These are phyloP conservation scores for Arnoldichthys spilopterus DNA, from an alignment of 2,797 vertebrate species.

Conservation along the genomic window DNA sequence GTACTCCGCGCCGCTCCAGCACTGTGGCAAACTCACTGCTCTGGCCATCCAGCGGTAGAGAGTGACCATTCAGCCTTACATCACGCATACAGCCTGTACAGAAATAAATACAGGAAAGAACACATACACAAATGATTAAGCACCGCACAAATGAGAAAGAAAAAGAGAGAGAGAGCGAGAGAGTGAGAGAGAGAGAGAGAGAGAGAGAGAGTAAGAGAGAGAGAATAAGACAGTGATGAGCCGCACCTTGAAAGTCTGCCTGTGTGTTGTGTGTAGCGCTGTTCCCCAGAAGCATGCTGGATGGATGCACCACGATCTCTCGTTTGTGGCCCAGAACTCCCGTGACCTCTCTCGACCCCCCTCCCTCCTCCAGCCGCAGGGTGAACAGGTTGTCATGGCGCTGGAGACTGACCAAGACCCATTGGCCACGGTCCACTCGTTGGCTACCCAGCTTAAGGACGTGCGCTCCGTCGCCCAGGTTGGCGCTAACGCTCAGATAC, in stretches of 20 bases:
- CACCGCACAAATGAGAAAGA: background rate
- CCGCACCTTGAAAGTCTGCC: conserved; percentile 83
- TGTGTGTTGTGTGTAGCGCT: conserved; percentile 63
- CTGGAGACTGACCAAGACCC: conserved; percentile 81
- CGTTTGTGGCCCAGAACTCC: conserved; percentile 72
- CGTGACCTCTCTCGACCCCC: conserved; percentile 81
- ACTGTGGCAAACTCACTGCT: conserved; percentile 73
- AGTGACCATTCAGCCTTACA: conserved; percentile 79
- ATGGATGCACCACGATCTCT: conserved; percentile 78
- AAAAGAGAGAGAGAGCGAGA: background rate
- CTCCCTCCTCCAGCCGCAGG: conserved; percentile 82
- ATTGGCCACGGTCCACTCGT: conserved; percentile 84
- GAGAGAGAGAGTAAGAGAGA: background rate
- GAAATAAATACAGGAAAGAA: too few relatives aligned
- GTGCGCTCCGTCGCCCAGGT: conserved; percentile 78
- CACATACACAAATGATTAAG: too few relatives aligned
- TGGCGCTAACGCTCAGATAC: conserved; percentile 76
- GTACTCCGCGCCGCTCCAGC: conserved; percentile 75
- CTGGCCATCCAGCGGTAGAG: conserved; percentile 80
- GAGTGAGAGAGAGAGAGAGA: background rate
- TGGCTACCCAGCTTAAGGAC: conserved; percentile 74
- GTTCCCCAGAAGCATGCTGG: conserved; percentile 78
- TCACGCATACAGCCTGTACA: conserved; percentile 82
- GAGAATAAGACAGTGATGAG: background rate
- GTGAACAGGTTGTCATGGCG: conserved; percentile 84